These are phyloP conservation scores for Papilio protenor DNA, from an alignment of 2,888 invertebrate genomes.

Conservation along the genomic window DNA sequence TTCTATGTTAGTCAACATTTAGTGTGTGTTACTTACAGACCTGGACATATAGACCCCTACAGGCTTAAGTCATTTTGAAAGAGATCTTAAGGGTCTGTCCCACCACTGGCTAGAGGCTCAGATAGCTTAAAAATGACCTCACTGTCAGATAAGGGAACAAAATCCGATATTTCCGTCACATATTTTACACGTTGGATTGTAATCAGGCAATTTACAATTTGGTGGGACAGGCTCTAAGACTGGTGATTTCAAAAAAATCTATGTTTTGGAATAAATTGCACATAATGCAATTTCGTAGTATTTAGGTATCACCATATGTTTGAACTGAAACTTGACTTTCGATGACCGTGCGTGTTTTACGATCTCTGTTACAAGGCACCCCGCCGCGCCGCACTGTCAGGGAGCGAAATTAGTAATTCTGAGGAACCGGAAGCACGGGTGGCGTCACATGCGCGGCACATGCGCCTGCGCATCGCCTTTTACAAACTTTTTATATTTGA, in stretches of 20 bases:
- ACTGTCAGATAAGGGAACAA: too few species aligned
- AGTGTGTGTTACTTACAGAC: background rate
- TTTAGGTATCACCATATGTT: slow-evolving; percentile 14
- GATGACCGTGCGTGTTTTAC: slow-evolving; percentile 6
- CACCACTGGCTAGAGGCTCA: too few species aligned
- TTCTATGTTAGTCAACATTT: background rate
- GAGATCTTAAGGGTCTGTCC: too few species aligned
- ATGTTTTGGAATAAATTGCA: background rate
- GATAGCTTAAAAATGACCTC: too few species aligned
- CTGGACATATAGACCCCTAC: background rate
- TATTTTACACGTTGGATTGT: too few species aligned
- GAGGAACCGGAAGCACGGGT: slow-evolving; percentile 71
- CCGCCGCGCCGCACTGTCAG: slow-evolving; percentile 57
- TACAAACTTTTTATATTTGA: slow-evolving; percentile 71
- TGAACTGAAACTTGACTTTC: slow-evolving; percentile 11
- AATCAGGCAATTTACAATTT: too few species aligned
- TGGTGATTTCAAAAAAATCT: background rate
- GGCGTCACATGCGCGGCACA: slow-evolving; percentile 76
- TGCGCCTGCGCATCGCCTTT: slow-evolving; percentile 69
- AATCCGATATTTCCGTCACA: too few species aligned
- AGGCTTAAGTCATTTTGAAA: too few species aligned
- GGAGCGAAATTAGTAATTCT: slow-evolving; percentile 69
- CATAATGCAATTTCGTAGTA: background rate
- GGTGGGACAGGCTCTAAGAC: background rate
- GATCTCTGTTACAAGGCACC: slow-evolving; percentile 42